phyloP scores from a whole-genome alignment of 2,113 vertebrate species.

The Caloenas nicobarica region DNA sequence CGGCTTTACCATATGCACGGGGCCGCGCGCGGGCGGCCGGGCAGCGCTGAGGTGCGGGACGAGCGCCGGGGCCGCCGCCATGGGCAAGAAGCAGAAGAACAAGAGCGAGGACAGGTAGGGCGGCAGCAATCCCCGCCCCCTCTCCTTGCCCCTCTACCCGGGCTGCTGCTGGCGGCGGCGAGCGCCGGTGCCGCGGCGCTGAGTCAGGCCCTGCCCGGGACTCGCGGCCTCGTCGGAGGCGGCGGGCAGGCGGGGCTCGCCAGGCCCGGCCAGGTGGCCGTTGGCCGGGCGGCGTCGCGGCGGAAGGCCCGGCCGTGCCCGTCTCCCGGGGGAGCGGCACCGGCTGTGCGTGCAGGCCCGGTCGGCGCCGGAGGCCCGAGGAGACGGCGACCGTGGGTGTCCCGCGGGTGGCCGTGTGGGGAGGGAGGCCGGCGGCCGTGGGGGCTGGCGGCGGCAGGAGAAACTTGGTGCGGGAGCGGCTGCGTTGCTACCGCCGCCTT shows the following conservation, averaged over 20 bases:
- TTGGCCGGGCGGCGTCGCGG: too few species aligned
- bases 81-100: slow-evolving; percentile 86
- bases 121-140: background rate
- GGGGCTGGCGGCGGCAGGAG: background rate
- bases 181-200: background rate
- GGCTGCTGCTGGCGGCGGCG: background rate
- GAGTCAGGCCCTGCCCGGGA: slow-evolving; percentile 36
- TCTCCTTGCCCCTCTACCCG: too few species aligned
- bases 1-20: slow-evolving; percentile 28
- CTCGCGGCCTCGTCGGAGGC: background rate
- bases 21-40: background rate
- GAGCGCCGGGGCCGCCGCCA: slow-evolving; percentile 4
- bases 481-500: background rate
- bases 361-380: background rate
- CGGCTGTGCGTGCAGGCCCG: background rate
- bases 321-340: background rate
- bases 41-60: background rate
- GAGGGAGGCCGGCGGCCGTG: background rate
- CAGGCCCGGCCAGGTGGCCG: too few species aligned
- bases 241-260: background rate
- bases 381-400: background rate
- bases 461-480: background rate
- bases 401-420: background rate
- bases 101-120: slow-evolving; percentile 80
- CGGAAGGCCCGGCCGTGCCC: background rate